phyloP scores from a whole-genome alignment of 2,113 vertebrate species.

The Trematomus loennbergii region DNA sequence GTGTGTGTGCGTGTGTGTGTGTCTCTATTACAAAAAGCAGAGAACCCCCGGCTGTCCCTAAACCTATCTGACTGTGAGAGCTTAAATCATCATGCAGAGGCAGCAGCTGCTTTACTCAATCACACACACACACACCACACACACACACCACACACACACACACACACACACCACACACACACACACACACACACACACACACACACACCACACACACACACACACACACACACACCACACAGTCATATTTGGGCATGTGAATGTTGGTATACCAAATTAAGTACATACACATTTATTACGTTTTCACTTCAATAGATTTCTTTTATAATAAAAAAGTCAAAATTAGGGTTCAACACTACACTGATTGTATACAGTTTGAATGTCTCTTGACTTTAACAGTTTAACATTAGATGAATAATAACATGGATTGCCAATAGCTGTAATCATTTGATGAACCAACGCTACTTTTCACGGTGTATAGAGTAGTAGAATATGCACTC shows the following conservation, averaged over 20 bases:
- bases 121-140: constrained; percentile 2
- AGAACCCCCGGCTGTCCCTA: constrained; percentile 56
- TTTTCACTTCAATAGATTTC: neutral
- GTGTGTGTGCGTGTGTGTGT: constrained; percentile 34
- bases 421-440: neutral
- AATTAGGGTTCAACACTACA: neutral
- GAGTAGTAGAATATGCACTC: constrained; percentile 64
- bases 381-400: neutral
- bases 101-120: constrained; percentile 70
- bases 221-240: constrained; percentile 9
- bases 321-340: neutral
- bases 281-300: neutral
- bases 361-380: neutral
- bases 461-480: rapidly evolving
- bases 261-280: neutral
- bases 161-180: constrained; percentile 7
- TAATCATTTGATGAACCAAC: neutral
- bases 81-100: constrained; percentile 79
- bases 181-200: constrained; percentile 4
- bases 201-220: constrained; percentile 11
- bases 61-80: constrained; percentile 65
- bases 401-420: no score
- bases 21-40: constrained; percentile 22
- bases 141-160: constrained; percentile 7
- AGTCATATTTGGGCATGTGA: no score